Evolutionary conservation across 2,797 vertebrate genomes (phyloP), one percentile per base, ranked within the genome.

Genomic region (Phylloscopus collybita): DNA sequence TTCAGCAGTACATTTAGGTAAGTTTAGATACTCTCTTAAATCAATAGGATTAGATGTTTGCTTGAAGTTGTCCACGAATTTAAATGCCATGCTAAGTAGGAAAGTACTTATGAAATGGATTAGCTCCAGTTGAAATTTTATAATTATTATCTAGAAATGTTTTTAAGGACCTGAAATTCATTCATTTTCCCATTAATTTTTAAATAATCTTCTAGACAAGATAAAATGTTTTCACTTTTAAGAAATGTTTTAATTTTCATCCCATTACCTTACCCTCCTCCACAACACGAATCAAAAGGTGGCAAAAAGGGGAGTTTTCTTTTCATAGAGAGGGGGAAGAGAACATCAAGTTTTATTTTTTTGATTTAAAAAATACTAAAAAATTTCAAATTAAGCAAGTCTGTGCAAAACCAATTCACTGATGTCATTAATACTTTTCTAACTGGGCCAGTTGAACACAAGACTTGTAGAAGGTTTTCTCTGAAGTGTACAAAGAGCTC

Each of bases 41-140:
- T 95, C 95, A 93, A 90, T 38, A 91, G 91, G 93, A 96, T 96
- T 92, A 95, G 64, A 84, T 80, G 50, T 92, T 92, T 93, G n/a
- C 91, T 91, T 95, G 82, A 92, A 88, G 91, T 92, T 82, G 65
- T 21, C 60, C 67, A 51, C 34, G 60, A 92, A 88, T 95, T 93
- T 90, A 92, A 96, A 94, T 84, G 51, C 71, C 45, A 61, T 22
- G 42, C 45, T 94, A 92, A 95, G 81, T 36, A 84, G 38, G 26
- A 69, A 95, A 79, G 29, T 67, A 84, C 49, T 96, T 80, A 76
- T 13, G n/a, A 47, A 94, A 88, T 62, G 67, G 65, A 96, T 95
- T 93, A 93, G 45, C 73, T 91, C 6, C 0, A 0, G 66, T 8
- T 84, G 80, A 95, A 92, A 92, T 90, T 88, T 18, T n/a, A 8